phyloP scores from a whole-genome alignment of 2,113 vertebrate species.

The Sciurus niger region DNA sequence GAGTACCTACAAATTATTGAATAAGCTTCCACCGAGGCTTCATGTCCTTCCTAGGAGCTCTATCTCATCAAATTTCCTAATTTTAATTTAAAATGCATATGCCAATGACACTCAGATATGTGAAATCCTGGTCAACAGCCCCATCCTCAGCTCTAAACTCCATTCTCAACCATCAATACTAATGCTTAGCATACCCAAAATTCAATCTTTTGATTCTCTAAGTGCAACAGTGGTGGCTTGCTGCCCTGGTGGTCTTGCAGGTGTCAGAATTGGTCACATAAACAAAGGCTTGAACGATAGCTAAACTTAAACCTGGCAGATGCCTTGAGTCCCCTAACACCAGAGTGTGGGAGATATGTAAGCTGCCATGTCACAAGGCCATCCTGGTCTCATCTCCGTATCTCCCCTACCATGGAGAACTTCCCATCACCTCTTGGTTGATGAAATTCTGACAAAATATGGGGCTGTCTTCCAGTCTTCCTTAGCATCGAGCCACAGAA shows the following conservation, averaged over 20 bases:
- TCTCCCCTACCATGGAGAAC: neutral
- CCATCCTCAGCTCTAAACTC: neutral
- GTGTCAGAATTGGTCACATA: neutral
- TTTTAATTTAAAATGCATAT: neutral
- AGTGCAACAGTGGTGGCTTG: neutral
- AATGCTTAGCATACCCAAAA: neutral
- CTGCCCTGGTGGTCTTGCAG: neutral
- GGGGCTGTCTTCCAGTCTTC: neutral
- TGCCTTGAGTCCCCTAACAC: neutral
- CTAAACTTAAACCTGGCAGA: neutral
- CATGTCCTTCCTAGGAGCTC: neutral
- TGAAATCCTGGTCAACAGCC: neutral
- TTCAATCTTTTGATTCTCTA: neutral
- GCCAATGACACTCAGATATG: neutral
- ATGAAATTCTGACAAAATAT: neutral
- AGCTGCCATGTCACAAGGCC: too few species aligned
- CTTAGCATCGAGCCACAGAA: neutral
- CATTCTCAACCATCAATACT: neutral
- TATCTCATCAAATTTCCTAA: neutral
- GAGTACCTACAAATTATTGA: neutral
- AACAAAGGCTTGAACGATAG: neutral
- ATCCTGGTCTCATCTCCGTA: neutral
- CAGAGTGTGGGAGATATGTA: neutral
- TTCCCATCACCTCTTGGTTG: neutral
- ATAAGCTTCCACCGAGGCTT: neutral